Evolutionary conservation across 2,888 invertebrate species (phyloP), one percentile per base, ranked within the genome.

Genomic region (Iselma pallidipennis): DNA sequence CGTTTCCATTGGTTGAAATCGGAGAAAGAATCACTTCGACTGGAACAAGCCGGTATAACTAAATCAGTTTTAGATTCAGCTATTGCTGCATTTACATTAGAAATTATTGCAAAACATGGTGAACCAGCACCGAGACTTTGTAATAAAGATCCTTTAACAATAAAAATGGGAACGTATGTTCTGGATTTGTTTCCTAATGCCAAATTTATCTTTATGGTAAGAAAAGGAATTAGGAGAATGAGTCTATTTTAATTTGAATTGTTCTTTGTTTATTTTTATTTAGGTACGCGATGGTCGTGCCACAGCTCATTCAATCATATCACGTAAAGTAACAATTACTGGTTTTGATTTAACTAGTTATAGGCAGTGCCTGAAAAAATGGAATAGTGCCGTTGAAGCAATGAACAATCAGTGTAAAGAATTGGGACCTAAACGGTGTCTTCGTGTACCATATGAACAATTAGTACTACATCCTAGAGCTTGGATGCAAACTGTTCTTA

Each of bases 61-160:
- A 93, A 94, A 82, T 89, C 93, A 78, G 94, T 89, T 68, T 87
- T 98, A 80, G 95, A 98, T 83, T 91, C 95, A 75, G 98, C 98
- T 57, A 93, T 99, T 74, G 94, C 97, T 33, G 93, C 98, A 49
- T 99, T 99, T 84, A 96, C 97, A 77, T 84, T 98, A 68, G 97
- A 98, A 84, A 93, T 97, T 77, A 96, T 98, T 74, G 96, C 95
- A 62, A 91, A 92, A 71, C 98, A 99, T 83, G 98, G 98, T 48
- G 95, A 96, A 76, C 92, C 95, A 26, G 98, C 98, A 56, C 90
- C 94, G 64, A 86, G 97, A 55, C 88, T 98, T 66, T 99, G 99
- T 86, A 99, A 99, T 86, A 99, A 99, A 84, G 99, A 99, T 84
- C 99, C 99, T 55, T 90, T 99, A 71, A 97, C 97, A 60, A 87